A percentile compares a stretch with the other conserved stretches of the same genome.
These are phyloP conservation scores for Babyrousa celebensis DNA, from an alignment of 2,797 vertebrate species.

Conservation along the genomic window DNA sequence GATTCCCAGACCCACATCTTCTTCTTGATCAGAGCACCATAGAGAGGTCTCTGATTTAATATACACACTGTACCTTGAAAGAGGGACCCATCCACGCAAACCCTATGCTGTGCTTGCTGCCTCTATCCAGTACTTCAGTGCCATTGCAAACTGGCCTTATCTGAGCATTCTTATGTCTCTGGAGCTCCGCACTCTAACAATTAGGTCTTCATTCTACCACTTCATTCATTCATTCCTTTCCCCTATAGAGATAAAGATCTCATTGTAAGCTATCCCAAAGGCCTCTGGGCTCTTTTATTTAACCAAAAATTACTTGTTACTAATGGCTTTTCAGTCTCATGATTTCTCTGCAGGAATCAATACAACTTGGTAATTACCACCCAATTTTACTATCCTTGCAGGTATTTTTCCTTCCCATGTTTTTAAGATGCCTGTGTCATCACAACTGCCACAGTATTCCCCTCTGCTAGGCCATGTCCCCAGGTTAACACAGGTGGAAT, in stretches of 20 bases:
- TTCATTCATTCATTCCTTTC: conserved; percentile 58
- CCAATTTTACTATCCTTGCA: conserved; percentile 39
- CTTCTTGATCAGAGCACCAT: background rate
- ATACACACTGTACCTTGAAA: background rate
- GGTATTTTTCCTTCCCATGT: background rate
- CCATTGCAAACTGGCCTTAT: background rate
- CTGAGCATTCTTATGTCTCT: conserved; percentile 29
- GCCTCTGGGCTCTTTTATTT: background rate
- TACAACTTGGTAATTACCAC: conserved; percentile 25
- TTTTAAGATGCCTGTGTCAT: conserved; percentile 30
- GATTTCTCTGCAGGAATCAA: conserved; percentile 11
- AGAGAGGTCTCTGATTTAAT: background rate
- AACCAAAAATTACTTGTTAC: conserved; percentile 62
- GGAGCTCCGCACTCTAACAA: conserved; percentile 56
- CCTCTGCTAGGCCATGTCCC: background rate
- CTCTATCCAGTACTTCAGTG: background rate
- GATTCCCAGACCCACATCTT: background rate
- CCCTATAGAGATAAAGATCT: conserved; percentile 54
- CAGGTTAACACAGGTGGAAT: background rate
- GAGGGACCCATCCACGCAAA: background rate
- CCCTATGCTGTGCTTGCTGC: background rate
- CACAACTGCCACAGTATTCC: background rate
- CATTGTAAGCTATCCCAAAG: conserved; percentile 59
- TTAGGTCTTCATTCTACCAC: conserved; percentile 59
- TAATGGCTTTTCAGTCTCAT: conserved; percentile 7